Evolutionary conservation across 2,888 invertebrate genomes (phyloP).

Genomic region (Perizoma flavofasciatum): DNA sequence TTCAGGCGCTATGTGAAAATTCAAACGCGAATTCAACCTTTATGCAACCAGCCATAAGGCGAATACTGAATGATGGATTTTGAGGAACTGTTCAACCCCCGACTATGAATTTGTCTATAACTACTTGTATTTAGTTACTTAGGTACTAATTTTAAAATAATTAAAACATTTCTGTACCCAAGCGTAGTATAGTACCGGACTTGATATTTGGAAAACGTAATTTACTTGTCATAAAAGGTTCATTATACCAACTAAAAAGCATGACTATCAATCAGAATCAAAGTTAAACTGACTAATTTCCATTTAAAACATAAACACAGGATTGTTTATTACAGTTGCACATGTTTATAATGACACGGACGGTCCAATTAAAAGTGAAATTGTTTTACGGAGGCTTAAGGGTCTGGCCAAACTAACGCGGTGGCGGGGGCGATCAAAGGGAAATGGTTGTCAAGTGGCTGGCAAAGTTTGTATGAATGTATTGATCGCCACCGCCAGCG

Average conservation of each 20-base stretch:
- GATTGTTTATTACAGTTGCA: conserved; percentile 40
- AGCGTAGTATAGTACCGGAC: conserved; percentile 4
- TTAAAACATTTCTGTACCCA: conserved; percentile 3
- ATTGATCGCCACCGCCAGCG: no score
- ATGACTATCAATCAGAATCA: conserved; percentile 31
- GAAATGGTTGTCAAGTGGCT: no score
- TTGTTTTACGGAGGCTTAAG: conserved; percentile 49
- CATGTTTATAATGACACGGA: conserved; percentile 52
- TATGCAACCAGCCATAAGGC: no score
- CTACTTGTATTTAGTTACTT: conserved; percentile 1
- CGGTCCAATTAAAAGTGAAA: conserved; percentile 55
- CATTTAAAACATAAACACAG: conserved; percentile 36
- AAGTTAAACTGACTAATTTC: conserved; percentile 25
- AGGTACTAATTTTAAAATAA: conserved; percentile 5
- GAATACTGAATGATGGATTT: no score
- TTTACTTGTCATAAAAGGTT: conserved; percentile 18
- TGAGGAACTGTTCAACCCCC: no score
- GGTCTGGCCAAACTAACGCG: no score
- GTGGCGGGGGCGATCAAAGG: no score
- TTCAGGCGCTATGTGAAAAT: no score
- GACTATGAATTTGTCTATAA: no score
- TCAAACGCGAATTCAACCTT: no score
- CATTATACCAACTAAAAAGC: conserved; percentile 14
- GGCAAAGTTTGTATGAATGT: no score
- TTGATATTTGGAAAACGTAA: conserved; percentile 4